Evolutionary conservation across 2,113 vertebrate species (phyloP), one percentile per base, ranked within the genome.

Genomic region (Myotis davidii): DNA sequence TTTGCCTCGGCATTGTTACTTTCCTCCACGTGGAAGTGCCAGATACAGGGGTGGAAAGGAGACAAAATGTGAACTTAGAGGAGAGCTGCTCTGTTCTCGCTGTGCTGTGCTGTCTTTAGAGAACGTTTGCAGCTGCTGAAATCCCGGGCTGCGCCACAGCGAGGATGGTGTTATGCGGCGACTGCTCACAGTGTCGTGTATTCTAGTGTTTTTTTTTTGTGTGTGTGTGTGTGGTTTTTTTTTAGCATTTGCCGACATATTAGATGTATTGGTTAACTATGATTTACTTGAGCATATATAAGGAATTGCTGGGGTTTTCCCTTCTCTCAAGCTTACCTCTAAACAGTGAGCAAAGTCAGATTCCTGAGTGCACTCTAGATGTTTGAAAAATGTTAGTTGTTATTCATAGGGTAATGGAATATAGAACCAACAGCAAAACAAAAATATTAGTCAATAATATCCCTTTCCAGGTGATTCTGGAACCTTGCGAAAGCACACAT

Each of bases 401-500:
- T 89, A 92, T 90, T 91, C 54, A 85, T 21, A 90, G 96, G 77
- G 92, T 96, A 97, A 94, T 85, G 91, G 93, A 94, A 74, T 94
- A 34, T 70, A 97, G 97, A 96, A 95, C 42, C 97, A 97, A 95
- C 96, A 93, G 91, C 90, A 89, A 96, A 88, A 93, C 69, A 77
- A 76, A 95, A 97, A 95, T 94, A 72, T 96, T 96, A 97, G 97
- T 97, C 97, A 96, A 91, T 64, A 95, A 56, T 94, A 42, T 94
- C 92, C 93, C 97, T 98, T 97, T 92, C 79, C 87, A 97, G 79
- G 78, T 97, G 94, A 98, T 94, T 97, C 92, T 91, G 93, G 82
- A 97, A 96, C 54, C 92, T 95, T 94, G 70, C 54, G 95, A 97
- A 97, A 92, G 48, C 59, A 78, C 82, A 74, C 82, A 94, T 96